phyloP scores from a whole-genome alignment of 2,797 vertebrate species.

The Nyctibius grandis region DNA sequence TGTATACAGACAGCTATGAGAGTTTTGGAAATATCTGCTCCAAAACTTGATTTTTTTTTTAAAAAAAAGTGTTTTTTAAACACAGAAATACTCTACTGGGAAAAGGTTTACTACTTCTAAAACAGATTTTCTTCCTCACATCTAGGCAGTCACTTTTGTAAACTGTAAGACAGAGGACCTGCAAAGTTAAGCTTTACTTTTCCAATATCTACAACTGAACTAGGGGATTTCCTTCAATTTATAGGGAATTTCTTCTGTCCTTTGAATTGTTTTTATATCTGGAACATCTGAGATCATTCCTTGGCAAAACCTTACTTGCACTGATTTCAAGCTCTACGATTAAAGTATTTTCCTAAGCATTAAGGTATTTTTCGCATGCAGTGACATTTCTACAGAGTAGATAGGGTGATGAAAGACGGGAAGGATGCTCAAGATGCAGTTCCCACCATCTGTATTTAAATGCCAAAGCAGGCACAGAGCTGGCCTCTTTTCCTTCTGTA shows the following conservation, averaged over 20 bases:
- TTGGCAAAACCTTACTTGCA: not conserved
- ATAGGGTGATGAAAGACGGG: not conserved
- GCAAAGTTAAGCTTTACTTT: not conserved
- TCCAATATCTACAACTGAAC: not conserved
- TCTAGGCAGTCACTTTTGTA: not conserved
- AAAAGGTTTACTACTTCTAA: not conserved
- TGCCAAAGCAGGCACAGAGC: not conserved
- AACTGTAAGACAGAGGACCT: not conserved
- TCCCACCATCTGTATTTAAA: not conserved
- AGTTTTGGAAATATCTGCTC: not conserved
- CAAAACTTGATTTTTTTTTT: not conserved
- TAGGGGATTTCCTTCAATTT: not conserved
- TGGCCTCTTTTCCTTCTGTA: not conserved
- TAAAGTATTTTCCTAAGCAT: not conserved
- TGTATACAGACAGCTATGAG: not conserved
- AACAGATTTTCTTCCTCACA: not conserved
- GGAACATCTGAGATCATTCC: not conserved
- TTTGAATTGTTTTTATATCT: not conserved
- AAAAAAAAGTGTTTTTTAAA: not conserved
- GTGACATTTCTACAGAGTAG: not conserved
- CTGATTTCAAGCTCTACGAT: not conserved
- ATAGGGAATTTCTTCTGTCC: not conserved
- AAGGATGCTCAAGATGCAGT: not conserved
- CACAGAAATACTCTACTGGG: not conserved
- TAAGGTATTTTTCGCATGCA: not conserved